A percentile compares a stretch with the other conserved stretches of the same genome.
Conservation (phyloP, 2,113 vertebrate genomes). For the Mirounga angustirostris region DNA sequence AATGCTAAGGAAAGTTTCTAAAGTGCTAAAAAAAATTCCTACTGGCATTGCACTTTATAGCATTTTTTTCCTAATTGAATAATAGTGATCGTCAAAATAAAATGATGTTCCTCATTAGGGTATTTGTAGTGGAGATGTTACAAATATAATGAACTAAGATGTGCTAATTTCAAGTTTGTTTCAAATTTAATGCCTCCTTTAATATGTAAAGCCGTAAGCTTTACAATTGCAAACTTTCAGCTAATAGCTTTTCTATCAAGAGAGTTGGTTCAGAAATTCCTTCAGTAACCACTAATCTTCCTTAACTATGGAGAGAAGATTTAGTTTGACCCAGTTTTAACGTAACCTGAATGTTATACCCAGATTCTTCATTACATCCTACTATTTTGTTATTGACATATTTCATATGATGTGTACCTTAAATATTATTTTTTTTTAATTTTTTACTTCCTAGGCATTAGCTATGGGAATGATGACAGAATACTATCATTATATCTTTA, state of each 20-base stretch:
- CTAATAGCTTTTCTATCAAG: conserved; percentile 83
- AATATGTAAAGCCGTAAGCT: conserved; percentile 78
- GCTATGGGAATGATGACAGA: conserved; percentile 99
- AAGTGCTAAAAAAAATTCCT: background rate
- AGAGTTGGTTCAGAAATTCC: conserved; percentile 84
- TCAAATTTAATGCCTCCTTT: conserved; percentile 78
- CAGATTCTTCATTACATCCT: conserved; percentile 61
- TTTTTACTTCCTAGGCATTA: conserved; percentile 91
- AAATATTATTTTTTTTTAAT: conserved; percentile 83
- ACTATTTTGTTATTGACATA: conserved; percentile 66
- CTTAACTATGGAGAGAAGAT: conserved; percentile 83
- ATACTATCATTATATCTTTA: conserved; percentile 99
- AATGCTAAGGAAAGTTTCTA: conserved; percentile 27
- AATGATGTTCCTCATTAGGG: background rate
- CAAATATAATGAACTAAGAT: conserved; percentile 75
- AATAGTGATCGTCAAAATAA: conserved; percentile 56
- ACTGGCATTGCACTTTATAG: background rate
- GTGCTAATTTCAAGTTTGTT: conserved; percentile 62
- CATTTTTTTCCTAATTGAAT: conserved; percentile 37
- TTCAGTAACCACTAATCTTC: conserved; percentile 83
- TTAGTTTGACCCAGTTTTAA: conserved; percentile 82
- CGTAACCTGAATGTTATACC: conserved; percentile 63
- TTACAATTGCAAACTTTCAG: conserved; percentile 77
- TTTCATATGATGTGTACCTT: conserved; percentile 69
- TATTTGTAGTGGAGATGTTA: conserved; percentile 60